These are phyloP conservation scores for Uropetala carovei DNA, from an alignment of 2,888 invertebrate species.

Conservation along the genomic window DNA sequence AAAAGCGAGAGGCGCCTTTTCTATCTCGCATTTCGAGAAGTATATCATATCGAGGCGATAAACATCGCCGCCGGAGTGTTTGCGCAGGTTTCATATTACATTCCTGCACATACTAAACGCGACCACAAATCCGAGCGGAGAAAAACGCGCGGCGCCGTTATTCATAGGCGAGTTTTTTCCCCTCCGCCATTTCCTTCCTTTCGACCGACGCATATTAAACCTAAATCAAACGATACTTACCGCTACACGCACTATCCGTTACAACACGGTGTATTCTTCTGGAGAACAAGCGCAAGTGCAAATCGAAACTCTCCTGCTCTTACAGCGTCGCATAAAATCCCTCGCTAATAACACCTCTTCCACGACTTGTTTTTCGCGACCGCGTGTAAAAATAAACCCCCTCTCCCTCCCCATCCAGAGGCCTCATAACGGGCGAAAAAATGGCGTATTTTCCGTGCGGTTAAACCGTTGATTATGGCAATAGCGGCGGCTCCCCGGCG, in stretches of 20 bases:
- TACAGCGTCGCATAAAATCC: neutral
- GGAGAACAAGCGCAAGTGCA: neutral
- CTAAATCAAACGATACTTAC: slow-evolving; percentile 10
- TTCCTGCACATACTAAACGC: slow-evolving; percentile 24
- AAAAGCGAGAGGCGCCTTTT: neutral
- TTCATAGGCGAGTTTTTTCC: neutral
- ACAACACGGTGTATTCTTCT: neutral
- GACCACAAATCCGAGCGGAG: slow-evolving; percentile 18
- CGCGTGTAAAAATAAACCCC: neutral
- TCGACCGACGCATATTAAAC: slow-evolving; percentile 13
- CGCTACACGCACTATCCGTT: neutral
- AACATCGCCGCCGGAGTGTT: slow-evolving; percentile 2
- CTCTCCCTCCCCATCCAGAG: neutral
- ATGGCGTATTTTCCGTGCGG: slow-evolving; percentile 17
- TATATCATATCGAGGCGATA: slow-evolving; percentile 17
- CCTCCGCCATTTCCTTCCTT: neutral
- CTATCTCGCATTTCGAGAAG: neutral
- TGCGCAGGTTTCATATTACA: slow-evolving; percentile 4
- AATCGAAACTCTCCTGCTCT: neutral
- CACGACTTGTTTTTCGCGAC: slow-evolving; percentile 14
- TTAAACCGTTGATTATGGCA: slow-evolving; percentile 28
- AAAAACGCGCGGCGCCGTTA: neutral
- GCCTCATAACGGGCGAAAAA: slow-evolving; percentile 12
- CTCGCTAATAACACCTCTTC: neutral
- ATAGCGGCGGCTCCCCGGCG: neutral